Evolutionary conservation across 2,888 invertebrate genomes (phyloP), one percentile per base, ranked within the genome.

Genomic region (Athalia rosae): DNA sequence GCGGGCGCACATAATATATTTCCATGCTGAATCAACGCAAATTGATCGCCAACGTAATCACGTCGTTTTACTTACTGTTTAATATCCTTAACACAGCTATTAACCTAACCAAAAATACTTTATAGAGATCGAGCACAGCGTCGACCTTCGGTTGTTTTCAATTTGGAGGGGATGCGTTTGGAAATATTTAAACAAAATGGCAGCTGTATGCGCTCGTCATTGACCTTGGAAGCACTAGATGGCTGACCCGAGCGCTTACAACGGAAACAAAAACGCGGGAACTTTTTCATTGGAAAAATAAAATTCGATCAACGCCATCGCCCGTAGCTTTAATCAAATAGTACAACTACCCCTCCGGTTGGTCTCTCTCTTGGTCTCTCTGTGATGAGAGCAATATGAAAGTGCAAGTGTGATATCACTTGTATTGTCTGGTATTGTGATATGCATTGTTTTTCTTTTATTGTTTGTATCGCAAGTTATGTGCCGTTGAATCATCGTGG

Each of bases 101-200:
- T 82, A 86, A 88, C 88, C 87, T 88, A 88, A 88, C 88, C 88
- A 88, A 88, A 87, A 87, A 86, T 85, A 86, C 83, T 85, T 83
- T 81, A 83, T 83, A 79, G 79, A 81, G 85, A 85, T 83, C 81
- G 80, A 80, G 85, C 84, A 80, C 87, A 88, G 88, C 89, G 88
- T 88, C 89, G 88, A 89, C 88, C 88, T 89, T 89, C 88, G 87
- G 85, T 89, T 88, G 89, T 89, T 89, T 89, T 87, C 88, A 86
- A 88, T 80, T 83, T 84, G 85, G 84, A 83, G 85, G 85, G 84
- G 85, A 83, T 83, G 78, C 84, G 84, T 85, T 86, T 85, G 82
- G 86, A 85, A 87, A 86, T 85, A 86, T 83, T 82, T 84, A 82
- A 82, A 87, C 86, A 88, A 88, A 88, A 88, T 88, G 88, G 88